Evolutionary conservation across 2,113 vertebrate genomes (phyloP).

Genomic region (Pseudorhombus dupliciocellatus): DNA sequence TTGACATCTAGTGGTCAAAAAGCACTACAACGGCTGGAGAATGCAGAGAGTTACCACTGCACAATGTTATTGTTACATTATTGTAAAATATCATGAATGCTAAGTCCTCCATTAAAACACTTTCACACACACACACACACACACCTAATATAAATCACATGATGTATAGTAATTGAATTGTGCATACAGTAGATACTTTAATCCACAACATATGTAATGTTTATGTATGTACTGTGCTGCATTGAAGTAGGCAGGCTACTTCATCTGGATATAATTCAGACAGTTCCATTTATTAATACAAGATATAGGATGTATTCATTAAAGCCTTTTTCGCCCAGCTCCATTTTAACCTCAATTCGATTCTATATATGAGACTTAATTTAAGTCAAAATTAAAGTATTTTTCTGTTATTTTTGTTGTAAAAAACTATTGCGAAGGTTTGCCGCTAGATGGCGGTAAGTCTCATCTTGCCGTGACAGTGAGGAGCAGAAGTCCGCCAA

Average conservation of each 20-base stretch:
- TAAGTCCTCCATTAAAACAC: neutral
- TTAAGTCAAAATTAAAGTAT: no score
- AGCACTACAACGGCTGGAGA: neutral
- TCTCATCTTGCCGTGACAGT: neutral
- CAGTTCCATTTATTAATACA: neutral
- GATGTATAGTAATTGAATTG: neutral
- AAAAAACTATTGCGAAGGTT: accelerated
- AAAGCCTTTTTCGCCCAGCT: neutral
- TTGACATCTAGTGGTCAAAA: conserved; percentile 55
- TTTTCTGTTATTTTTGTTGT: no score
- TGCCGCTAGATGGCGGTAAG: conserved; percentile 29
- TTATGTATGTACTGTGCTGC: neutral
- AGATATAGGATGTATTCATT: neutral
- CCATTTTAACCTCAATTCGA: no score
- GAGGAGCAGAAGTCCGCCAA: conserved; percentile 12
- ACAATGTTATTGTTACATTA: neutral
- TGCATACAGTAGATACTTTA: neutral
- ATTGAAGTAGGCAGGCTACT: no score
- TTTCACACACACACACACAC: neutral
- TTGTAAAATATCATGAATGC: neutral
- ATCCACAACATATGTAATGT: neutral
- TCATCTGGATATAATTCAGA: no score
- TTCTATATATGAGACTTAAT: no score
- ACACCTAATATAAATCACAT: no score
- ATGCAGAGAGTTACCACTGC: neutral